A percentile compares a stretch with the other conserved stretches of the same genome.
Evolutionary conservation across 2,113 vertebrate genomes (phyloP).

Genomic region (Sinosuthora webbiana): DNA sequence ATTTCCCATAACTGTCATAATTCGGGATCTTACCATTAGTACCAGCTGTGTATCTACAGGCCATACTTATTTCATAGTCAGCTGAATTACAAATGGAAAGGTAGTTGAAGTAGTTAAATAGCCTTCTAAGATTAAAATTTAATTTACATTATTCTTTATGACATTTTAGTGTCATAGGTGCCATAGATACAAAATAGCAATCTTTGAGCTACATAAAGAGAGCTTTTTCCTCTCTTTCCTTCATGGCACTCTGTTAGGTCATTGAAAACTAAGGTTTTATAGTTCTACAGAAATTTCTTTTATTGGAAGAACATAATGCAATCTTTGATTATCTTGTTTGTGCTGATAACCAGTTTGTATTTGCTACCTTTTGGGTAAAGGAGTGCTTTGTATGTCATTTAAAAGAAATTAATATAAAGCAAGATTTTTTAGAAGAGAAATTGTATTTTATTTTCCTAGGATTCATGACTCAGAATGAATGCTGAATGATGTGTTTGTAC

Average conservation of each 20-base stretch:
- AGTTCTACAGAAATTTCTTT: background rate
- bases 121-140: background rate
- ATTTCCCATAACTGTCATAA: constrained; percentile 3
- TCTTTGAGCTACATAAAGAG: background rate
- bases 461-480: background rate
- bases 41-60: background rate
- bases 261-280: background rate
- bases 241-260: background rate
- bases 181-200: background rate
- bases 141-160: background rate
- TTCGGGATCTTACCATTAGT: constrained; percentile 5
- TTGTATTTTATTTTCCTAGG: constrained; percentile 8
- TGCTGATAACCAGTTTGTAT: background rate
- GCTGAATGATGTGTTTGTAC: background rate
- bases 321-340: background rate
- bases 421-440: background rate
- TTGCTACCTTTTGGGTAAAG: background rate
- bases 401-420: background rate
- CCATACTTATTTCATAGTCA: background rate
- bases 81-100: background rate
- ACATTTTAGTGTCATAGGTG: background rate
- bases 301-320: background rate
- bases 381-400: background rate
- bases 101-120: background rate
- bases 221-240: background rate